phyloP scores from a whole-genome alignment of 2,113 vertebrate species.

The Dicerorhinus sumatrensis region DNA sequence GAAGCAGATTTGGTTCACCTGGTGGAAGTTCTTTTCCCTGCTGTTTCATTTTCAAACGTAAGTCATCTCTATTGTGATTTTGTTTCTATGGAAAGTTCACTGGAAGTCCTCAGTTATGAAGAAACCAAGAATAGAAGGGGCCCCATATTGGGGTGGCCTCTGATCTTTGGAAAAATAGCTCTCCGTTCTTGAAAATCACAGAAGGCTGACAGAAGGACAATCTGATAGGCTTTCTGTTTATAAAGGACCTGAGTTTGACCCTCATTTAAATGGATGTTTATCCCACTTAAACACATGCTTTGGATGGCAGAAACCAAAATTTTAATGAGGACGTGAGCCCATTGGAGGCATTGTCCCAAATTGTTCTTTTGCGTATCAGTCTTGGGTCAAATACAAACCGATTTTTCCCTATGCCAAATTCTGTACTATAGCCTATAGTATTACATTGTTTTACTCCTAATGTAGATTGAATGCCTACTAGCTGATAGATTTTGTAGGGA shows the following conservation, averaged over 20 bases:
- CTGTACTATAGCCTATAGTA: not conserved
- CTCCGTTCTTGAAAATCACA: not conserved
- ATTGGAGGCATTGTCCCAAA: not conserved
- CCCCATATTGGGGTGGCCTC: not conserved
- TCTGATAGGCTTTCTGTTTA: not conserved
- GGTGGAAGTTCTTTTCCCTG: not conserved
- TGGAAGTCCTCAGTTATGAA: not conserved
- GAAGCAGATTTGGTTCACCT: not conserved
- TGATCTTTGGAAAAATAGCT: not conserved
- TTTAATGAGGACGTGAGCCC: not conserved
- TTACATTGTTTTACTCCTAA: slow-evolving; percentile 15
- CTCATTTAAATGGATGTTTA: not conserved
- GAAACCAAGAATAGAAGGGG: not conserved
- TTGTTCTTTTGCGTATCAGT: not conserved
- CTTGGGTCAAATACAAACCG: slow-evolving; percentile 5
- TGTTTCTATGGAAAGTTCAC: not conserved
- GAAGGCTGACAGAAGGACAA: not conserved
- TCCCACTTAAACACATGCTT: not conserved
- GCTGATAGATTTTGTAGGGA: not conserved
- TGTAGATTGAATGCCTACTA: not conserved
- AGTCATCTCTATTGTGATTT: slow-evolving; percentile 15
- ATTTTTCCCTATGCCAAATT: not conserved
- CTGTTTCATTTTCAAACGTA: slow-evolving; percentile 27
- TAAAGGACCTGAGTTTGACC: not conserved
- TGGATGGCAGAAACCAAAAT: not conserved